Conservation (phyloP, 2,113 vertebrate species). For the Lamprologus sp. region DNA sequence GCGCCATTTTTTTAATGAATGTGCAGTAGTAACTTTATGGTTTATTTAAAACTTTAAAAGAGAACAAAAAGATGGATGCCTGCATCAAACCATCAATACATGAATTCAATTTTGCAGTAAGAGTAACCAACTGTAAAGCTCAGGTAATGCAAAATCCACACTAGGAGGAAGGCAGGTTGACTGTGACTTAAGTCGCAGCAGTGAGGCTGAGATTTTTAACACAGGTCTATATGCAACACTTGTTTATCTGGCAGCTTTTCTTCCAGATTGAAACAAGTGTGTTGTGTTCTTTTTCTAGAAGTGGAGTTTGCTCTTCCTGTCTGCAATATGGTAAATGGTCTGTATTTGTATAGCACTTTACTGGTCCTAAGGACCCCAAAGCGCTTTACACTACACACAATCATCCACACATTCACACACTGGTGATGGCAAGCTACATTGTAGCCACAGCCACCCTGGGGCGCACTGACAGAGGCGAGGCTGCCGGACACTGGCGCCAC, state of each 20-base stretch:
- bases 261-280: background rate
- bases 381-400: too few relatives aligned
- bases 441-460: too few relatives aligned
- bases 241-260: background rate
- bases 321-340: background rate
- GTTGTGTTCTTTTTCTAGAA: background rate
- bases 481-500: too few relatives aligned
- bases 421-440: too few relatives aligned
- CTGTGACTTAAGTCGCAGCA: background rate
- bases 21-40: background rate
- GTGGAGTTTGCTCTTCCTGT: background rate
- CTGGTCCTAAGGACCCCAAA: too few relatives aligned
- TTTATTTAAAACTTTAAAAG: background rate
- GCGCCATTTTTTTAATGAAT: background rate
- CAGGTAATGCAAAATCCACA: background rate
- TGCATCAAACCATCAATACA: background rate
- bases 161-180: background rate
- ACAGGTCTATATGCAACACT: background rate
- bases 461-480: too few relatives aligned
- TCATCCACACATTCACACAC: too few relatives aligned
- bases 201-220: background rate
- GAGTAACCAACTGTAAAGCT: background rate
- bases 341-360: rapidly evolving
- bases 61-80: background rate
- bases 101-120: background rate